A percentile compares a stretch with the other conserved stretches of the same genome.
phyloP scores from a whole-genome alignment of 2,797 vertebrate species.

The Tragelaphus oryx region DNA sequence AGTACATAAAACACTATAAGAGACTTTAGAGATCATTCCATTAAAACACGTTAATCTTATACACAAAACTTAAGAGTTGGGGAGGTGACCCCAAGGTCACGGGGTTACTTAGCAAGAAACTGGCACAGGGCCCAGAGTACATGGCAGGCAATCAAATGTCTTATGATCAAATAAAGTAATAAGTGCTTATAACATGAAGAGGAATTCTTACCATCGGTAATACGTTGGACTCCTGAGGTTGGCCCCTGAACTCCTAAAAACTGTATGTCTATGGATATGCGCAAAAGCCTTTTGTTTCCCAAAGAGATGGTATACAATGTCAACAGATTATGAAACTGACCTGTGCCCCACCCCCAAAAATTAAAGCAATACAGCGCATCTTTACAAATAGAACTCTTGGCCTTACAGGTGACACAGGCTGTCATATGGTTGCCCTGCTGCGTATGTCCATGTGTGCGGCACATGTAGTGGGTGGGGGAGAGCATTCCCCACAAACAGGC shows the following conservation, averaged over 20 bases:
- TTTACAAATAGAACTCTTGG: not conserved
- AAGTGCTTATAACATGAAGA: not conserved
- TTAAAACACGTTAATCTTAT: not conserved
- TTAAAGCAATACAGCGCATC: not conserved
- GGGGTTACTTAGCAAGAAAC: not conserved
- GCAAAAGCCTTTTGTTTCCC: not conserved
- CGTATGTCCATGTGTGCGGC: not conserved
- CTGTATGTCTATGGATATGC: not conserved
- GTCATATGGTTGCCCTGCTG: not conserved
- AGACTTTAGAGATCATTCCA: not conserved
- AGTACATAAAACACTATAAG: not conserved
- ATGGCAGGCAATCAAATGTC: not conserved
- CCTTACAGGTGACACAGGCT: not conserved
- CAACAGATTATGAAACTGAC: not conserved
- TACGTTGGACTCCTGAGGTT: not conserved
- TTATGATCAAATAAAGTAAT: not conserved
- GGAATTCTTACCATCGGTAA: not conserved
- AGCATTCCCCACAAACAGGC: not conserved
- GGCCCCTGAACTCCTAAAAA: not conserved
- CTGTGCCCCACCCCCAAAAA: not conserved
- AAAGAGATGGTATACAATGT: not conserved
- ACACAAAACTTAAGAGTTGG: not conserved
- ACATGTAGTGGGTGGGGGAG: not conserved
- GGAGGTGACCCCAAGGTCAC: not conserved
- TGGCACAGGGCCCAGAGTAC: not conserved